Percentiles rank a stretch among this genome's conserved stretches.
Evolutionary conservation across 2,113 vertebrate genomes (phyloP).

Genomic region (Plestiodon gilberti): DNA sequence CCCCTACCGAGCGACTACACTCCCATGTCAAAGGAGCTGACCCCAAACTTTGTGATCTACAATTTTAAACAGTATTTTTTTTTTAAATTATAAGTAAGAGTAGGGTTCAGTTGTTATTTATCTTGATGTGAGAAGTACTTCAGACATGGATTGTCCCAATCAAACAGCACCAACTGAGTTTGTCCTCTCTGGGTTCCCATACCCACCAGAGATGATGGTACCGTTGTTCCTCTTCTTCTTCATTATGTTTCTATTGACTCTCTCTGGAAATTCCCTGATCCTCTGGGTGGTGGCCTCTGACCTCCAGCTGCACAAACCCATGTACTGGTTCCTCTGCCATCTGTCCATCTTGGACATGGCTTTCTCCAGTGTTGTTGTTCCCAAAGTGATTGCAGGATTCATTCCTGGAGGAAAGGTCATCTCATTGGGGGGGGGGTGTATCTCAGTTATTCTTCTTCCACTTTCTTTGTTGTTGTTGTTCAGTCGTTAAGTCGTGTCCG

Average conservation of each 20-base stretch:
- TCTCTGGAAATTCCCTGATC: slow-evolving; percentile 64
- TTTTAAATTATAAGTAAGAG: neutral
- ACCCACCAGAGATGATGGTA: slow-evolving; percentile 22
- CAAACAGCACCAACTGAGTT: slow-evolving; percentile 50
- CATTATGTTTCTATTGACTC: slow-evolving; percentile 40
- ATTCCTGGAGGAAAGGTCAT: slow-evolving; percentile 50
- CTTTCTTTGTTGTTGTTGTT: too few relatives aligned
- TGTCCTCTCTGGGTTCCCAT: slow-evolving; percentile 49
- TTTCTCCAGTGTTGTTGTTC: slow-evolving; percentile 64
- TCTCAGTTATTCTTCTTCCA: slow-evolving; percentile 67
- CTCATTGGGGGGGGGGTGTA: slow-evolving; percentile 60
- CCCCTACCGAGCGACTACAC: too few relatives aligned
- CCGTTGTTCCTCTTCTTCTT: slow-evolving; percentile 54
- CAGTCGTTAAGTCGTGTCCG: too few relatives aligned
- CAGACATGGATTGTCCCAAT: slow-evolving; percentile 26
- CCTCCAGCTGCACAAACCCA: slow-evolving; percentile 52
- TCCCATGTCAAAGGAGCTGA: neutral
- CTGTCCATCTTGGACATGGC: slow-evolving; percentile 68
- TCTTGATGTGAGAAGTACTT: neutral
- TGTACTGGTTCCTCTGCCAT: slow-evolving; percentile 69
- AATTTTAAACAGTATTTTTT: neutral
- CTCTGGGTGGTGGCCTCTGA: slow-evolving; percentile 50
- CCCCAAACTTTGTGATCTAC: neutral
- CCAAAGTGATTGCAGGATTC: slow-evolving; percentile 68
- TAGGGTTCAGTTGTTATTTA: too few relatives aligned